Evolutionary conservation across 2,113 vertebrate genomes (phyloP).

Genomic region (Melanostigma gelatinosum): DNA sequence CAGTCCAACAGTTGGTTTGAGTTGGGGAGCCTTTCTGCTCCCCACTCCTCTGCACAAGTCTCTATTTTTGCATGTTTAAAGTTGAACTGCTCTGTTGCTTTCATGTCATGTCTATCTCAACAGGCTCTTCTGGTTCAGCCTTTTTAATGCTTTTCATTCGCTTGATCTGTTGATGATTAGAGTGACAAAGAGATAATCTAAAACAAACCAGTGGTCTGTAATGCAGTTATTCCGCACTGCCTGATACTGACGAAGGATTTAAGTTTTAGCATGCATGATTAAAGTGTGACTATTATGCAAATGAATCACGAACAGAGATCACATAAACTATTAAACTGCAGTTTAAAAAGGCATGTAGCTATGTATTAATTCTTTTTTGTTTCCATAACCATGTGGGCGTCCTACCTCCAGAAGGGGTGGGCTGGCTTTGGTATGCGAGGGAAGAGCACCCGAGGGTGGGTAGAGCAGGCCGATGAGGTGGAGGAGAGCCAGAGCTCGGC

Average conservation of each 20-base stretch:
- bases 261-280: not conserved
- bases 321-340: not conserved
- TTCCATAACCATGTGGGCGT: not conserved
- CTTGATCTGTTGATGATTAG: slow-evolving; percentile 26
- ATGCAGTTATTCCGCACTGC: not conserved
- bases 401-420: slow-evolving; percentile 62
- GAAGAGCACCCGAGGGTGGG: slow-evolving; percentile 48
- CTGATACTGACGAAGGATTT: slow-evolving; percentile 1
- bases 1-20: slow-evolving; percentile 58
- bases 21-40: slow-evolving; percentile 38
- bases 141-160: slow-evolving; percentile 7
- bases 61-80: slow-evolving; percentile 19
- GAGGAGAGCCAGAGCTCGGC: slow-evolving; percentile 53
- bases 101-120: not conserved
- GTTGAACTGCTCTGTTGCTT: slow-evolving; percentile 12
- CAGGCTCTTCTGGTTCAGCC: not conserved
- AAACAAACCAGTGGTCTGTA: slow-evolving; percentile 28
- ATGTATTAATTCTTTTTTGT: not conserved
- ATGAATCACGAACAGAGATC: not conserved
- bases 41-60: slow-evolving; percentile 13
- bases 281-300: not conserved
- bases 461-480: slow-evolving; percentile 52
- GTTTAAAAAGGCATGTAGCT: not conserved
- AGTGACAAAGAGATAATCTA: slow-evolving; percentile 24
- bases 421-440: slow-evolving; percentile 29